Percentiles rank a stretch among this genome's conserved stretches.
Evolutionary conservation across 2,888 invertebrate genomes (phyloP).

Genomic region (Agriopis aurantiaria): DNA sequence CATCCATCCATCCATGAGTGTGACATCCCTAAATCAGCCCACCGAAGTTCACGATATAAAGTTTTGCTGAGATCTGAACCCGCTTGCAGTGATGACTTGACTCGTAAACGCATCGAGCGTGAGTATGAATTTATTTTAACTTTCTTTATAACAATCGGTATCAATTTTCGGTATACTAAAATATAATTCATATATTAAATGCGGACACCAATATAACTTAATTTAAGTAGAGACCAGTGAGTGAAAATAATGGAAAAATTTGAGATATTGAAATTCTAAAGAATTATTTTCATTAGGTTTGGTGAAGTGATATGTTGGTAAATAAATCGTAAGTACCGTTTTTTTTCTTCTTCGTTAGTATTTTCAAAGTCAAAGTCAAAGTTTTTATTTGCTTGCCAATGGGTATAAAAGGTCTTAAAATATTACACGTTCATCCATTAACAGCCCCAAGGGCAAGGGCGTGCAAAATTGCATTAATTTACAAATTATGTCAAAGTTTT

Average conservation of each 20-base stretch:
- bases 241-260: background rate
- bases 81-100: slow-evolving; percentile 59
- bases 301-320: slow-evolving; percentile 30
- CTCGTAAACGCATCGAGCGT: slow-evolving; percentile 56
- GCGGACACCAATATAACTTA: slow-evolving; percentile 22
- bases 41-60: slow-evolving; percentile 56
- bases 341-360: no score
- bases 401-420: no score
- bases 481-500: no score
- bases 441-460: no score
- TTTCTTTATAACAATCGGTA: slow-evolving; percentile 43
- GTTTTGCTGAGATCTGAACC: slow-evolving; percentile 57
- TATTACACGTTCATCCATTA: no score
- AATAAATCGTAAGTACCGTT: slow-evolving; percentile 26
- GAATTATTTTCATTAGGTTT: slow-evolving; percentile 8
- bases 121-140: slow-evolving; percentile 36
- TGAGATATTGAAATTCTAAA: slow-evolving; percentile 12
- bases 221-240: background rate
- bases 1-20: no score
- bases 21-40: slow-evolving; percentile 1
- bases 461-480: no score
- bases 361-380: no score
- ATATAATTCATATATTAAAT: slow-evolving; percentile 39
- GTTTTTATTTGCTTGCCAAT: no score
- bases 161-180: background rate